Evolutionary conservation across 2,113 vertebrate genomes (phyloP).

Genomic region (Barnardius zonarius): DNA sequence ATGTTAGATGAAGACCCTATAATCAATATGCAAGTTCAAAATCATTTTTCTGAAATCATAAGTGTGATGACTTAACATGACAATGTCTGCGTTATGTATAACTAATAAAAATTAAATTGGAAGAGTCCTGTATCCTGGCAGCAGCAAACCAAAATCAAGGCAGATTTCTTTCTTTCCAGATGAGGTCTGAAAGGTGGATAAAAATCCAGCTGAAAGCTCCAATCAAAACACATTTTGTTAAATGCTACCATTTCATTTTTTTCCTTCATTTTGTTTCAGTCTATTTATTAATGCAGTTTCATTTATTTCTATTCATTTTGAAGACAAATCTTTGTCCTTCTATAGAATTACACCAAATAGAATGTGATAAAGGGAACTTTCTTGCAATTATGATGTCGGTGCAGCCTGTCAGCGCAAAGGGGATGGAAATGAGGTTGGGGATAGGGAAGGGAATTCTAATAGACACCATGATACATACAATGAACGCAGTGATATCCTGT

Average conservation of each 20-base stretch:
- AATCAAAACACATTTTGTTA: conserved; percentile 77
- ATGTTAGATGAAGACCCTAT: conserved; percentile 55
- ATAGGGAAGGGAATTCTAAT: conserved; percentile 81
- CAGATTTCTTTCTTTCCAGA: conserved; percentile 62
- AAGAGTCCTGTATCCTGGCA: conserved; percentile 59
- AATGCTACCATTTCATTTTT: conserved; percentile 64
- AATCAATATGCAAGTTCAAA: conserved; percentile 70
- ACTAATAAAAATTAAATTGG: conserved; percentile 81
- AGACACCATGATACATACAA: conserved; percentile 82
- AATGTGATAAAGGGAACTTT: conserved; percentile 84
- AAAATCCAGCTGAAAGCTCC: conserved; percentile 72
- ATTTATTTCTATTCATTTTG: conserved; percentile 79
- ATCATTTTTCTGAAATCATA: conserved; percentile 76
- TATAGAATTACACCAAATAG: conserved; percentile 82
- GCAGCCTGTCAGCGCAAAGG: conserved; percentile 77
- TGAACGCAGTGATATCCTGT: conserved; percentile 77
- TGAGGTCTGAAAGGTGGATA: conserved; percentile 68
- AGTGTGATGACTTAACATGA: conserved; percentile 72
- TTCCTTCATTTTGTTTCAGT: conserved; percentile 75
- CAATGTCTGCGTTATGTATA: conserved; percentile 70
- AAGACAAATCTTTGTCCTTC: conserved; percentile 82
- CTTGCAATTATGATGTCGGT: conserved; percentile 82
- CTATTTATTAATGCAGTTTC: conserved; percentile 79
- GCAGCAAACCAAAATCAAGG: conserved; percentile 68
- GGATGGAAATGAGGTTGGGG: conserved; percentile 83